A percentile compares a stretch with the other conserved stretches of the same genome.
Evolutionary conservation across 2,888 invertebrate species (phyloP).

Genomic region (Norana najaformis): DNA sequence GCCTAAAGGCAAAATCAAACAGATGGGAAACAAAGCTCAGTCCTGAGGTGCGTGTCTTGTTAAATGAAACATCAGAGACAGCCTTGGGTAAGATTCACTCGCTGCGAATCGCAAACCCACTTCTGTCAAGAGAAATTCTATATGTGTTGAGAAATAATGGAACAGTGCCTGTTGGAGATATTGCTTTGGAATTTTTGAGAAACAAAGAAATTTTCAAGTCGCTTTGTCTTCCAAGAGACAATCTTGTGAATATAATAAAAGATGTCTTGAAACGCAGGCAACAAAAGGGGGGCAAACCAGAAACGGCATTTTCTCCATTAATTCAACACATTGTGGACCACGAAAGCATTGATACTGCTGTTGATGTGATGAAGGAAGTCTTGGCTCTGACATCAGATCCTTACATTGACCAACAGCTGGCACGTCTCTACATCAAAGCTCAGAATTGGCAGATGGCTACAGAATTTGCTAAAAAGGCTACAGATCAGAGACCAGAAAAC

Average conservation of each 20-base stretch:
- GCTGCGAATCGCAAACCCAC: conserved; percentile 24
- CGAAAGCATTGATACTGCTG: conserved; percentile 44
- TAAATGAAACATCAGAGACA: conserved; percentile 25
- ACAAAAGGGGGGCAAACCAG: background rate
- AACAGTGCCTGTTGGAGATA: background rate
- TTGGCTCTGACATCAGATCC: conserved; percentile 48
- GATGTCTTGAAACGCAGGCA: conserved; percentile 30
- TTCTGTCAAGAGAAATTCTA: conserved; percentile 27
- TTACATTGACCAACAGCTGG: conserved; percentile 50
- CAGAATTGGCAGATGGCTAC: conserved; percentile 47
- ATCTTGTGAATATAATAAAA: conserved; percentile 17
- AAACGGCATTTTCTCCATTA: conserved; percentile 48
- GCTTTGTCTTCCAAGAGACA: conserved; percentile 15
- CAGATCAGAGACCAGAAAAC: conserved; percentile 40
- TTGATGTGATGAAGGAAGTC: conserved; percentile 43
- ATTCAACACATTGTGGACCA: conserved; percentile 44
- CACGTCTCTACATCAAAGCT: conserved; percentile 47
- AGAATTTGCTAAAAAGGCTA: conserved; percentile 44
- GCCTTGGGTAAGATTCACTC: conserved; percentile 21
- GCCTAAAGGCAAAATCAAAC: conserved; percentile 1
- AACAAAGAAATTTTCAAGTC: conserved; percentile 20
- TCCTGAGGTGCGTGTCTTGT: background rate
- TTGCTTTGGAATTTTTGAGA: conserved; percentile 30
- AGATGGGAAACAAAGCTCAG: conserved; percentile 34
- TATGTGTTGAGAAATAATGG: background rate